phyloP scores from a whole-genome alignment of 2,113 vertebrate species.

The Cyrtonyx montezumae region DNA sequence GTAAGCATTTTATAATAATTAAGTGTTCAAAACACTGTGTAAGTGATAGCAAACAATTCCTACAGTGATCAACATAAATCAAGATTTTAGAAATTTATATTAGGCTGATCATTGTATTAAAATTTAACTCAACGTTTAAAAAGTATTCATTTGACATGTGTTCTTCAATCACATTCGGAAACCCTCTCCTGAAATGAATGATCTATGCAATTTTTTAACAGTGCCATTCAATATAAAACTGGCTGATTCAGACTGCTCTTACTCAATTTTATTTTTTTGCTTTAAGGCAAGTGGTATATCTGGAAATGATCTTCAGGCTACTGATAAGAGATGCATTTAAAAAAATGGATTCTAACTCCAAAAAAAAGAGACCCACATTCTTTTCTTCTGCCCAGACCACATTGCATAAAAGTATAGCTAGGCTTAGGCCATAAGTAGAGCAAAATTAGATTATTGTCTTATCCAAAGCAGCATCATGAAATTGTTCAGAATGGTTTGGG shows the following conservation, averaged over 20 bases:
- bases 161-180: background rate
- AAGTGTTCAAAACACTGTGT: background rate
- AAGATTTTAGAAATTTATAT: constrained; percentile 10
- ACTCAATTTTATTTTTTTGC: background rate
- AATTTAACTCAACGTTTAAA: constrained; percentile 7
- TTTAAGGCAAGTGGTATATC: background rate
- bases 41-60: background rate
- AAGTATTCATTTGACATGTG: background rate
- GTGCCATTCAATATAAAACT: background rate
- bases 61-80: constrained; percentile 42
- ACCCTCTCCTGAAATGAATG: background rate
- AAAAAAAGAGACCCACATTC: background rate
- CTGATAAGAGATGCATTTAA: background rate
- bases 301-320: background rate
- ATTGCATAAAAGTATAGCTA: background rate
- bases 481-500: background rate
- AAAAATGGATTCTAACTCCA: background rate
- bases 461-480: background rate
- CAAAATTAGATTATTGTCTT: background rate
- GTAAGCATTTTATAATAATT: background rate
- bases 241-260: background rate
- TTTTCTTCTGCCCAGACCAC: background rate
- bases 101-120: constrained; percentile 58
- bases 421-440: background rate
- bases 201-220: background rate